Percentiles rank a stretch among this genome's conserved stretches.
These are phyloP conservation scores for Acronicta leporina DNA, from an alignment of 2,888 invertebrate species.

Conservation along the genomic window DNA sequence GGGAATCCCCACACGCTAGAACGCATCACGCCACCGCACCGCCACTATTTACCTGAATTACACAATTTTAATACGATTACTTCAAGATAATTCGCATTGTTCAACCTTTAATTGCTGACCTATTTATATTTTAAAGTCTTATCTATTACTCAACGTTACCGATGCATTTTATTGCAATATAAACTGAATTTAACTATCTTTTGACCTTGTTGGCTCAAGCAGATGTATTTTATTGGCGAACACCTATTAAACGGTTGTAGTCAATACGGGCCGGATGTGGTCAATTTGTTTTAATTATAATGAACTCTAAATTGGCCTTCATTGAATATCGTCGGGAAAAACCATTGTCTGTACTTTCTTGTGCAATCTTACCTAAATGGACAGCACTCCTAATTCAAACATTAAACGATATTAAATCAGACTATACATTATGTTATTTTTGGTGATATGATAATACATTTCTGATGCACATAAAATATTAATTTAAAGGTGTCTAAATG, in stretches of 20 bases:
- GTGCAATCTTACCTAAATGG: neutral
- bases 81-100: conserved; percentile 10
- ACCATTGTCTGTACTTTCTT: conserved; percentile 42
- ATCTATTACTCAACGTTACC: conserved; percentile 17
- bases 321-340: conserved; percentile 51
- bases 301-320: conserved; percentile 65
- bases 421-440: too few relatives aligned
- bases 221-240: conserved; percentile 83
- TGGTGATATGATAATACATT: too few relatives aligned
- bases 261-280: conserved; percentile 83
- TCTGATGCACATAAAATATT: too few relatives aligned
- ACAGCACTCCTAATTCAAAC: too few relatives aligned
- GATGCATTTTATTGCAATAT: conserved; percentile 56
- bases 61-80: conserved; percentile 36
- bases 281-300: conserved; percentile 84
- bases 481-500: too few relatives aligned
- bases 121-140: conserved; percentile 34
- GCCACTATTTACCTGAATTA: conserved; percentile 58
- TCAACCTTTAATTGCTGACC: conserved; percentile 23
- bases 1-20: conserved; percentile 78
- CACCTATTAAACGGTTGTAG: conserved; percentile 80
- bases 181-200: conserved; percentile 72
- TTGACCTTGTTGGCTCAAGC: conserved; percentile 75
- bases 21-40: conserved; percentile 30
- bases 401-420: too few relatives aligned